These are phyloP conservation scores for Sardina pilchardus DNA, from an alignment of 2,113 vertebrate genomes.

Conservation along the genomic window DNA sequence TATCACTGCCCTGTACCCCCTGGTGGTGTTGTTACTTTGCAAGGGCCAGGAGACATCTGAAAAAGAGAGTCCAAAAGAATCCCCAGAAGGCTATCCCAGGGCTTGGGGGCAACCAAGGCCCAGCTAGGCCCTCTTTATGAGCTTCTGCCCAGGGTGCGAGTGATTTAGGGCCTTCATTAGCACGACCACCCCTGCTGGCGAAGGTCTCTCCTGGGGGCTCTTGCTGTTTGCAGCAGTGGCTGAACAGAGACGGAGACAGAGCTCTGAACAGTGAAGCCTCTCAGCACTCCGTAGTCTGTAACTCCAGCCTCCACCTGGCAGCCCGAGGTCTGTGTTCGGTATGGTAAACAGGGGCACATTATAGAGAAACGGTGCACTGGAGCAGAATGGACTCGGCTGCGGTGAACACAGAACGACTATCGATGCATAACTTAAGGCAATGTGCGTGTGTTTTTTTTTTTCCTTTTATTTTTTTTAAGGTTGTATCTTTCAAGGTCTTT, in stretches of 20 bases:
- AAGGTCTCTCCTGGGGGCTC: slow-evolving; percentile 44
- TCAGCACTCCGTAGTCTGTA: neutral
- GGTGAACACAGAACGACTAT: neutral
- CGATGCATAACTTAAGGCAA: neutral
- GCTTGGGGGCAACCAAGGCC: neutral
- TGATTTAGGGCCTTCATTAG: slow-evolving; percentile 69
- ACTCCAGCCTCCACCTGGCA: neutral
- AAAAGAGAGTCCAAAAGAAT: neutral
- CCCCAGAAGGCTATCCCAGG: neutral
- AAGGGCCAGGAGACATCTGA: neutral
- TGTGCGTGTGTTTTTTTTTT: neutral
- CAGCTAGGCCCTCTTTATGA: slow-evolving; percentile 53
- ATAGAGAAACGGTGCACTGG: neutral
- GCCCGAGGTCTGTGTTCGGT: neutral
- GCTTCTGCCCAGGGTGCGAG: slow-evolving; percentile 47
- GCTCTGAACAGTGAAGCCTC: neutral
- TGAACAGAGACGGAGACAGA: neutral
- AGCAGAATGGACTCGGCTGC: neutral
- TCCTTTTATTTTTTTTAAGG: too few species aligned
- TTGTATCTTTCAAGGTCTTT: neutral
- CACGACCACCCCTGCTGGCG: slow-evolving; percentile 43
- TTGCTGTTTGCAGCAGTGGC: neutral
- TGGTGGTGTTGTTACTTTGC: neutral
- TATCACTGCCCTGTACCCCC: neutral
- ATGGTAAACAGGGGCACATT: neutral